Evolutionary conservation across 53 echinoderm and acorn worm species (phyloP).

Genomic region (Henricia sp.): DNA sequence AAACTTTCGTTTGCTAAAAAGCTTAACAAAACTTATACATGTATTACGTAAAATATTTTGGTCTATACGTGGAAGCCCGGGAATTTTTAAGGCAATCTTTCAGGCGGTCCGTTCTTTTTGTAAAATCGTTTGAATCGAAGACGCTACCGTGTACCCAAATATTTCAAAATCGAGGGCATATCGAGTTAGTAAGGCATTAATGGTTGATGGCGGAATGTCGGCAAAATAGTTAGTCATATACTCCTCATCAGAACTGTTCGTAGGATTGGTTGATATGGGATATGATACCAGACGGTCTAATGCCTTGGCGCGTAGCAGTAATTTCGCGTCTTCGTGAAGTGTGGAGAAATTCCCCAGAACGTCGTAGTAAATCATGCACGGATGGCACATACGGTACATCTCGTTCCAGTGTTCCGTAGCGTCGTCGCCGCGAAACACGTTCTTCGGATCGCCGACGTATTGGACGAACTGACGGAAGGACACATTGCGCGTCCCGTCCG

Average conservation of each 20-base stretch:
- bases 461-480: constrained; percentile 67
- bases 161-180: constrained; percentile 67
- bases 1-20: too few species aligned
- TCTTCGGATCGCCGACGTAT: constrained; percentile 61
- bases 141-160: constrained; percentile 57
- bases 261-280: constrained; percentile 66
- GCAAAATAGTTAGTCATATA: constrained; percentile 54
- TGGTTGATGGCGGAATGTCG: constrained; percentile 24
- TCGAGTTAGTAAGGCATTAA: constrained; percentile 40
- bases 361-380: constrained; percentile 67
- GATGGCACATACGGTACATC: constrained; percentile 71
- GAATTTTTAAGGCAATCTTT: too few species aligned
- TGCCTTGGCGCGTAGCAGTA: constrained; percentile 27
- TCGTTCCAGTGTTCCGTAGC: constrained; percentile 75
- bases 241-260: constrained; percentile 71
- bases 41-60: too few species aligned
- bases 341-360: constrained; percentile 69
- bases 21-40: too few species aligned
- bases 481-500: constrained; percentile 60
- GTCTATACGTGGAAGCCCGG: too few species aligned
- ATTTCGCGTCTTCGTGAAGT: constrained; percentile 65
- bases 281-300: constrained; percentile 13
- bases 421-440: constrained; percentile 47
- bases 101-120: not conserved
- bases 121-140: not conserved